These are phyloP conservation scores for Limenitis camilla DNA, from an alignment of 2,888 invertebrate species.

Conservation along the genomic window DNA sequence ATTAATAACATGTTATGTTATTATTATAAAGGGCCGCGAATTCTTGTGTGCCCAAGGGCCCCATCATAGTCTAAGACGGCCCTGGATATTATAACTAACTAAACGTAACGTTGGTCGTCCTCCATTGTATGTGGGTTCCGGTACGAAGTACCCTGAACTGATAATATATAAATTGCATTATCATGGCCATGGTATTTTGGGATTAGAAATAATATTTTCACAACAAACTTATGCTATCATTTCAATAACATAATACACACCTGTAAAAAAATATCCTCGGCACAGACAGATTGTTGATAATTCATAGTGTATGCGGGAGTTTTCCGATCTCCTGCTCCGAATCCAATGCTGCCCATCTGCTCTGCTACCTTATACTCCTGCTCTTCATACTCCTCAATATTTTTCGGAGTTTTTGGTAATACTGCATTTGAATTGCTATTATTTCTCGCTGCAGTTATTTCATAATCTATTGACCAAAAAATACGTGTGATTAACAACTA, in stretches of 20 bases:
- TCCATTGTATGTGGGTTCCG: no score
- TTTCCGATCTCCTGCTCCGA: slow-evolving; percentile 75
- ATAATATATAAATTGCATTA: no score
- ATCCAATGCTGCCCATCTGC: slow-evolving; percentile 50
- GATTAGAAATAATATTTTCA: background rate
- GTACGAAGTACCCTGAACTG: no score
- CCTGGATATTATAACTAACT: background rate
- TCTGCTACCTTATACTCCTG: slow-evolving; percentile 71
- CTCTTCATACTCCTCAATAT: slow-evolving; percentile 65
- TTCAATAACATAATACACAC: slow-evolving; percentile 45
- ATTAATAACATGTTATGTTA: no score
- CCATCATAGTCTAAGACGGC: no score
- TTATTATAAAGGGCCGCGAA: no score
- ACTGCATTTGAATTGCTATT: slow-evolving; percentile 27
- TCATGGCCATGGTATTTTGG: no score
- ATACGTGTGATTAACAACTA: background rate
- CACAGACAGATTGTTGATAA: slow-evolving; percentile 88
- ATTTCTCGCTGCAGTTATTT: slow-evolving; percentile 52
- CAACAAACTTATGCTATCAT: background rate
- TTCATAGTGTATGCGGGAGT: slow-evolving; percentile 84
- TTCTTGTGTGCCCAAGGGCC: no score
- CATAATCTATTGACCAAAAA: slow-evolving; percentile 36
- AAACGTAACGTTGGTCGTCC: no score
- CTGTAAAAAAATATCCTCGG: slow-evolving; percentile 90
- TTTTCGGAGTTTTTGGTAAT: slow-evolving; percentile 40